These are phyloP conservation scores for Apodemus speciosus DNA, from an alignment of 2,113 vertebrate species.

Conservation along the genomic window DNA sequence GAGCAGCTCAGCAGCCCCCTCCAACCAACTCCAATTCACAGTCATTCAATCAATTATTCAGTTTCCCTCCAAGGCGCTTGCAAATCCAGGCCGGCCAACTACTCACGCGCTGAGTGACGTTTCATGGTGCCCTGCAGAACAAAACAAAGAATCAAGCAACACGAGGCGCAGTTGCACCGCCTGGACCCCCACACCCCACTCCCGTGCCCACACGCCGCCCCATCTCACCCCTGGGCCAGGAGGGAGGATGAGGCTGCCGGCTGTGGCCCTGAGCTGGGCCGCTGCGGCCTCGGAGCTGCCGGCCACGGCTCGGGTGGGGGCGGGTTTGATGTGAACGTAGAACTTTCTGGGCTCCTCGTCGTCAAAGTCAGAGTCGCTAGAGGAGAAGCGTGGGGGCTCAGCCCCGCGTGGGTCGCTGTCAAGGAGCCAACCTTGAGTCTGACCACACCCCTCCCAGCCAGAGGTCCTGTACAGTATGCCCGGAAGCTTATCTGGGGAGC, in stretches of 20 bases:
- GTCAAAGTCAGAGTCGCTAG: slow-evolving; percentile 96
- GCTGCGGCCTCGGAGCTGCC: slow-evolving; percentile 85
- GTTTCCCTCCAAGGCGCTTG: fast-evolving
- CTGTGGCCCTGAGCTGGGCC: slow-evolving; percentile 93
- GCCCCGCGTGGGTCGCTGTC: slow-evolving; percentile 84
- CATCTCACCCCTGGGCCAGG: slow-evolving; percentile 86
- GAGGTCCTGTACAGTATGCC: background rate
- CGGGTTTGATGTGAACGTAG: slow-evolving; percentile 93
- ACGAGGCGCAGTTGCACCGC: fast-evolving
- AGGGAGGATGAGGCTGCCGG: slow-evolving; percentile 91
- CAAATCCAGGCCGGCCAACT: background rate
- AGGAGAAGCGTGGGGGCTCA: slow-evolving; percentile 87
- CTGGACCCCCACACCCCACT: no score
- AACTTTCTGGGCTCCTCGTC: slow-evolving; percentile 96
- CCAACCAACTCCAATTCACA: background rate
- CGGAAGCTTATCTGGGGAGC: background rate
- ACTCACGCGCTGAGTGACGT: slow-evolving; percentile 91
- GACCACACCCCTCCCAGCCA: fast-evolving
- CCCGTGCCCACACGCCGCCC: fast-evolving
- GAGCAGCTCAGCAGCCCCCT: background rate
- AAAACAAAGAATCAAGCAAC: background rate
- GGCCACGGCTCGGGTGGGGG: slow-evolving; percentile 79
- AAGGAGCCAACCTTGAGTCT: slow-evolving; percentile 82
- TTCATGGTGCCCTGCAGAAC: slow-evolving; percentile 88
- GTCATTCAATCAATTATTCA: background rate